Percentiles rank a stretch among this genome's conserved stretches.
Conservation (phyloP, 2,797 vertebrate genomes). For the Sphaeramia orbicularis region DNA sequence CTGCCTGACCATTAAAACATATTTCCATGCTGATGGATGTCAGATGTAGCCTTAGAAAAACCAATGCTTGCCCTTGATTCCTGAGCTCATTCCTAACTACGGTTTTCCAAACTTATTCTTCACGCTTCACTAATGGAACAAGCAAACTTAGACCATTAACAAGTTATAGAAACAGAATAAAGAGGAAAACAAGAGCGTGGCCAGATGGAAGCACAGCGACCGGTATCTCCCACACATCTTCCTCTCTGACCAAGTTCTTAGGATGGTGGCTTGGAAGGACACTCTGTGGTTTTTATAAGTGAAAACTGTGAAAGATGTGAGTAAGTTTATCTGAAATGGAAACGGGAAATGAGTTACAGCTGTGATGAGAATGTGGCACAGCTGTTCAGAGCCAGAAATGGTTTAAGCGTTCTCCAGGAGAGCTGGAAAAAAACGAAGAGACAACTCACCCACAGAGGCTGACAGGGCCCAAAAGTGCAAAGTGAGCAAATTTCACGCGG, state of each 20-base stretch:
- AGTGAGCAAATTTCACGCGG: conserved; percentile 69
- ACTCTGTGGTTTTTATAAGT: conserved; percentile 67
- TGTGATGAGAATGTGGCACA: conserved; percentile 84
- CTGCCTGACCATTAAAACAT: conserved; percentile 83
- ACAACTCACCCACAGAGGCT: conserved; percentile 43
- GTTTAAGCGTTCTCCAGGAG: conserved; percentile 74
- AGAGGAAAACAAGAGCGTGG: conserved; percentile 25
- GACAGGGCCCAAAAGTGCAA: conserved; percentile 61
- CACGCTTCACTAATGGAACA: conserved; percentile 49
- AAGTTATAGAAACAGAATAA: conserved; percentile 35
- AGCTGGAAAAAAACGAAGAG: conserved; percentile 33
- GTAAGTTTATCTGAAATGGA: conserved; percentile 82
- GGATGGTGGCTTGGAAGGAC: conserved; percentile 61
- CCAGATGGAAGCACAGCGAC: conserved; percentile 22
- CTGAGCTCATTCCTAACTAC: conserved; percentile 59
- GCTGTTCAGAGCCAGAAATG: conserved; percentile 79
- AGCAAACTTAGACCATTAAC: conserved; percentile 54
- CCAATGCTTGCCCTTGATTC: conserved; percentile 69
- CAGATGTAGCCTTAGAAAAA: conserved; percentile 76
- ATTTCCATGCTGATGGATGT: conserved; percentile 84
- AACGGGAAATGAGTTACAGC: conserved; percentile 86
- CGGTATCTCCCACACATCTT: conserved; percentile 58
- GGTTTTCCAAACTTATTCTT: conserved; percentile 69
- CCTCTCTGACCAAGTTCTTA: conserved; percentile 49
- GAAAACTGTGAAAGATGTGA: conserved; percentile 81